Conservation (phyloP, 2,888 invertebrate species). For the Cephonodes hylas region DNA sequence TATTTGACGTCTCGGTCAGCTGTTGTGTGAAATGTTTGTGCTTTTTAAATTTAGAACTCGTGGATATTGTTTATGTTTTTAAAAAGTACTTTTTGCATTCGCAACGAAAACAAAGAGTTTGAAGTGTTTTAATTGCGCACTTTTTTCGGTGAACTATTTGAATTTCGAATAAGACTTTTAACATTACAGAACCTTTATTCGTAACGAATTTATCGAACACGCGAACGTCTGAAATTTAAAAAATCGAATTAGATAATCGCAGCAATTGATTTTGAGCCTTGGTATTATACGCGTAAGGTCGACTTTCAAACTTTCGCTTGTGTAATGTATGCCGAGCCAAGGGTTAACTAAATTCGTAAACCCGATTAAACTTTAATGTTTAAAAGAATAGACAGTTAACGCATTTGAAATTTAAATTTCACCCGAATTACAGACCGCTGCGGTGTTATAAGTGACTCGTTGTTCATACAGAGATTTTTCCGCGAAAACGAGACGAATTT, state of each 20-base stretch:
- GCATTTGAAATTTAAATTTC: slow-evolving; percentile 2
- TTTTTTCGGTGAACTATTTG: not conserved
- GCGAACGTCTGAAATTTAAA: not conserved
- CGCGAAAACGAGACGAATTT: slow-evolving; percentile 2
- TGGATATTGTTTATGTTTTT: slow-evolving; percentile 1
- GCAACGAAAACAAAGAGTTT: slow-evolving; percentile 5
- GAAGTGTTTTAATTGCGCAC: not conserved
- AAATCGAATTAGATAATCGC: not conserved
- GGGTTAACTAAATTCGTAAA: slow-evolving; percentile 12
- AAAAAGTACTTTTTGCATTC: slow-evolving; percentile 1
- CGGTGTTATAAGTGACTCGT: slow-evolving; percentile 7
- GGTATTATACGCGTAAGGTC: not conserved
- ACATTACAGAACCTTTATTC: not conserved
- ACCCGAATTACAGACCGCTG: not conserved
- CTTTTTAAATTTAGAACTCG: slow-evolving; percentile 2
- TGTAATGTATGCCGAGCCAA: not conserved
- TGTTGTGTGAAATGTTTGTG: slow-evolving; percentile 5
- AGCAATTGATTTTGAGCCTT: not conserved
- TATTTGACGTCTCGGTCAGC: not conserved
- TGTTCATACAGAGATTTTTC: not conserved
- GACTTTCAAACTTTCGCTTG: not conserved
- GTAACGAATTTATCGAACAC: not conserved
- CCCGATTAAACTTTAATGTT: not conserved
- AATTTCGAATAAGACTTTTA: not conserved
- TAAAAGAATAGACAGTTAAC: not conserved